Conservation (phyloP, 2,113 vertebrate genomes). For the pig (Sus scrofa) region DNA sequence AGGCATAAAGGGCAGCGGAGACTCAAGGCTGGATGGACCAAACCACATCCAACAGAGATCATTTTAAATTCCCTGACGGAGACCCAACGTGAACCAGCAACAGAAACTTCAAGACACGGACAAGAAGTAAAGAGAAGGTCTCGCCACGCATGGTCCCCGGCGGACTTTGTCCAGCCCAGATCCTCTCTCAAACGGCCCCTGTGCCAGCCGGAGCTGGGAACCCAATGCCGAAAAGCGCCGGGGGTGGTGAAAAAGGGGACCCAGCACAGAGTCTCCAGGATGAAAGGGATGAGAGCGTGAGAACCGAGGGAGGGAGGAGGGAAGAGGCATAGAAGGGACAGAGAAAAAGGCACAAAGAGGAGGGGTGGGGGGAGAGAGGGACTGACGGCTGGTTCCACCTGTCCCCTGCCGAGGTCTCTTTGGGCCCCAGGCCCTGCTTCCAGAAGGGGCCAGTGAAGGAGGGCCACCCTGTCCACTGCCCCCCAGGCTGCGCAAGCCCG, state of each 20-base stretch:
- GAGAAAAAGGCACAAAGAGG: too few relatives aligned
- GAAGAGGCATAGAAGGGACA: background rate
- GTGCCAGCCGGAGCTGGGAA: background rate
- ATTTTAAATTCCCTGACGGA: background rate
- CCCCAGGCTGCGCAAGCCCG: background rate
- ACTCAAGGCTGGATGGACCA: background rate
- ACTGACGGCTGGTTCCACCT: background rate
- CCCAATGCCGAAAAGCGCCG: background rate
- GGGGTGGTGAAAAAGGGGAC: background rate
- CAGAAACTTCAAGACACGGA: background rate
- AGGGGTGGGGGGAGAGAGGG: background rate
- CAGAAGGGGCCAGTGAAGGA: background rate
- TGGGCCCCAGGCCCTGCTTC: background rate
- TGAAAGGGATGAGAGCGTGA: background rate
- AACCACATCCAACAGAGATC: background rate
- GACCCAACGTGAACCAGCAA: background rate
- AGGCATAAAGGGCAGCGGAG: background rate
- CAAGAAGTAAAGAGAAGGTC: background rate
- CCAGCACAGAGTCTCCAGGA: background rate
- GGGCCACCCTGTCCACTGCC: background rate
- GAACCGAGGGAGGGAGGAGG: background rate
- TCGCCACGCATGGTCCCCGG: background rate
- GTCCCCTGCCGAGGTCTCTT: fast-evolving
- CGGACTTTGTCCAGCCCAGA: background rate
- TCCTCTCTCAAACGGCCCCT: background rate